Conservation (phyloP, 1,140 invertebrate species). For the Papilio aristodemus region DNA sequence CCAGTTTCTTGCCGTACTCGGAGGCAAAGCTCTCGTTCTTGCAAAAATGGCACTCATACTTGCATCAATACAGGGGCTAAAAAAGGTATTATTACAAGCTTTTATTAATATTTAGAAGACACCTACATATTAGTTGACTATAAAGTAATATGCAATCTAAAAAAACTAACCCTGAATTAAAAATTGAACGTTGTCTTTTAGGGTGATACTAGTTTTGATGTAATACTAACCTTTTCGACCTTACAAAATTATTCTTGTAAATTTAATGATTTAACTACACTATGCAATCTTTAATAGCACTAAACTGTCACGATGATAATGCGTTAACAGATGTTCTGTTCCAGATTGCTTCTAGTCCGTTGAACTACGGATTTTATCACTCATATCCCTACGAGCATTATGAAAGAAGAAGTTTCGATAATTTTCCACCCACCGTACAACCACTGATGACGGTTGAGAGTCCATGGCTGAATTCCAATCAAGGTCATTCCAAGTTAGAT, state of each 20-base stretch:
- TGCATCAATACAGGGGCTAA: constrained; percentile 88
- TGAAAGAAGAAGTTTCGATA: constrained; percentile 66
- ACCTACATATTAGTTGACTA: background rate
- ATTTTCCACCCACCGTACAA: constrained; percentile 55
- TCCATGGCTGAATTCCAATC: constrained; percentile 43
- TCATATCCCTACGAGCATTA: constrained; percentile 67
- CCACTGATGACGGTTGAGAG: constrained; percentile 36
- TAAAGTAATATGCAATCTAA: constrained; percentile 6
- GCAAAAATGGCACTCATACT: constrained; percentile 89
- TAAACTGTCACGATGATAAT: constrained; percentile 58
- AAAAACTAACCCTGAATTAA: constrained; percentile 40
- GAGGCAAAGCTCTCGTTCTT: constrained; percentile 87
- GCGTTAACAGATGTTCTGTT: constrained; percentile 79
- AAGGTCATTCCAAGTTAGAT: constrained; percentile 46
- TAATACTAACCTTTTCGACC: no score
- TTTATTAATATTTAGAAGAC: constrained; percentile 26
- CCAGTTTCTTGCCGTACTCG: constrained; percentile 87
- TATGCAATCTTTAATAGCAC: constrained; percentile 51
- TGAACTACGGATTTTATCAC: constrained; percentile 77
- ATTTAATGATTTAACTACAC: constrained; percentile 36
- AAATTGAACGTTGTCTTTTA: constrained; percentile 65
- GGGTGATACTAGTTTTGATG: constrained; percentile 65
- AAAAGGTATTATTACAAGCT: constrained; percentile 76
- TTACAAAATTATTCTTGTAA: no score
- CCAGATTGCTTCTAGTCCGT: constrained; percentile 79